phyloP scores from a whole-genome alignment of 2,888 invertebrate genomes.

The Crepidodera aurea region DNA sequence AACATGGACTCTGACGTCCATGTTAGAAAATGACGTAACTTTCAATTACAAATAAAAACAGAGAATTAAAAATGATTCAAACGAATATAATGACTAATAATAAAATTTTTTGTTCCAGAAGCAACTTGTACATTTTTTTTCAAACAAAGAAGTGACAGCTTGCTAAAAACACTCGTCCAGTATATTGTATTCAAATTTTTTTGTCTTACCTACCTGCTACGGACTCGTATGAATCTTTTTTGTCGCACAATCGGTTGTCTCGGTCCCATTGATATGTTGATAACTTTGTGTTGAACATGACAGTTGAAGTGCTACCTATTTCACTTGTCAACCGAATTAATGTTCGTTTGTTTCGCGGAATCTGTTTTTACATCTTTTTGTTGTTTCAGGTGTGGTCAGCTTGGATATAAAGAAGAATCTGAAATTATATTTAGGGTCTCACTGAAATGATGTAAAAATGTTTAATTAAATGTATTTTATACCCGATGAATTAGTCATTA shows the following conservation, averaged over 20 bases:
- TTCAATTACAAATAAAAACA: too few relatives aligned
- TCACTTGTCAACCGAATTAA: slow-evolving; percentile 39
- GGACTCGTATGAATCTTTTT: slow-evolving; percentile 26
- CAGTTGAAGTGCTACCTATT: slow-evolving; percentile 42
- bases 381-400: slow-evolving; percentile 9
- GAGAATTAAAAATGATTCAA: too few relatives aligned
- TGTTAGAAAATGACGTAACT: too few relatives aligned
- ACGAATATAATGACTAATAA: too few relatives aligned
- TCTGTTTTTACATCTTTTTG: slow-evolving; percentile 29
- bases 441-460: too few relatives aligned
- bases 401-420: slow-evolving; percentile 16
- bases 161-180: not conserved
- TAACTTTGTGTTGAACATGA: slow-evolving; percentile 37
- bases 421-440: slow-evolving; percentile 19
- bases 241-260: slow-evolving; percentile 27
- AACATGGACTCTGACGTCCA: too few relatives aligned
- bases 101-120: too few relatives aligned
- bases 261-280: slow-evolving; percentile 29
- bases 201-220: slow-evolving; percentile 29
- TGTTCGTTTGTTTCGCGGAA: slow-evolving; percentile 32
- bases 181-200: slow-evolving; percentile 42
- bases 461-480: too few relatives aligned
- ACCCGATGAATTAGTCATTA: too few relatives aligned
- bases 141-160: not conserved
- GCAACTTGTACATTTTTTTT: slow-evolving; percentile 1